Evolutionary conservation across 30 jellyfish, hydroid and myxozoan species (phyloP).

Genomic region (Nemopilema nomurai): DNA sequence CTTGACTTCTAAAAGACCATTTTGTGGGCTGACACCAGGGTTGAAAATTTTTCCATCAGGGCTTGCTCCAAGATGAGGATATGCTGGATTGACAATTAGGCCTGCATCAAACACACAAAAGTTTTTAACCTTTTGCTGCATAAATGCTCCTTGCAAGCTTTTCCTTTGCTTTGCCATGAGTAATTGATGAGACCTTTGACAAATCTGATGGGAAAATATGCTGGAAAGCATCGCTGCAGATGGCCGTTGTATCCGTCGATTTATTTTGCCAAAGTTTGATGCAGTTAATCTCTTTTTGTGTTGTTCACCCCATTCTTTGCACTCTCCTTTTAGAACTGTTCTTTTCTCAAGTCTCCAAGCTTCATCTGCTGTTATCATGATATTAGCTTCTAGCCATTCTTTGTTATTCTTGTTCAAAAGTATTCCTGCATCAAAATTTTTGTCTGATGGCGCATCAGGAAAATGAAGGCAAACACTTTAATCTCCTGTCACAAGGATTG

Average conservation of each 20-base stretch:
- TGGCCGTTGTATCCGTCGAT: constrained; percentile 22
- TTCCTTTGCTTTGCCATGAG: constrained; percentile 13
- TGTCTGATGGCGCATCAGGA: constrained; percentile 13
- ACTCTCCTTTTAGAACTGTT: constrained; percentile 12
- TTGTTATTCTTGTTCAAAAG: not conserved
- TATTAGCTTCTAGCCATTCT: not conserved
- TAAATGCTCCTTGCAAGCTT: constrained; percentile 8
- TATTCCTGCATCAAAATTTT: not conserved
- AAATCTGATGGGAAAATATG: not conserved
- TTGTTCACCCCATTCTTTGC: constrained; percentile 23
- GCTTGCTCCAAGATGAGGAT: constrained; percentile 12
- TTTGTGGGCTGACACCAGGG: constrained; percentile 4
- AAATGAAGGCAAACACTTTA: constrained; percentile 23
- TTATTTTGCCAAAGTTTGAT: constrained; percentile 21
- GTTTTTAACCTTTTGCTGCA: not conserved
- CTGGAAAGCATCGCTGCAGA: constrained; percentile 14
- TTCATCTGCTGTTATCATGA: not conserved
- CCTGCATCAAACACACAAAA: constrained; percentile 7
- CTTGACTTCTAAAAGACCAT: constrained; percentile 28
- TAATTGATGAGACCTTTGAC: not conserved
- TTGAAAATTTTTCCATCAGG: constrained; percentile 24
- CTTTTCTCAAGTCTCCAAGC: constrained; percentile 17
- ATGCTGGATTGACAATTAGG: not conserved
- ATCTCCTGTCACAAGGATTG: too few relatives aligned
- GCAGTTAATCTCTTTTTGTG: constrained; percentile 14